Percentiles rank a stretch among this genome's conserved stretches.
Conservation (phyloP, 37 sponge, comb jelly and placozoan species). For the Amphimedon queenslandica region DNA sequence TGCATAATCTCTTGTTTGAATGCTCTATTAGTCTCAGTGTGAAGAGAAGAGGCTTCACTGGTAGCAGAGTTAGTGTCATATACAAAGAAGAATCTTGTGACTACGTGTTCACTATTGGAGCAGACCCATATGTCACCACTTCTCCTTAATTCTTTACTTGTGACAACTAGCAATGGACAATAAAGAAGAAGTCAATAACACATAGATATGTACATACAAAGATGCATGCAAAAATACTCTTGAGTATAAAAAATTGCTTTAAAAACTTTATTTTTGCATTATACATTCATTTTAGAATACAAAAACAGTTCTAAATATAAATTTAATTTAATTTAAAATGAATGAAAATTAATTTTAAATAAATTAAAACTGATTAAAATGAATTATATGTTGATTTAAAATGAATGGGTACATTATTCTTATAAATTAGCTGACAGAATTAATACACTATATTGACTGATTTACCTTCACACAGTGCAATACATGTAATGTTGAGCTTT, state of each 20-base stretch:
- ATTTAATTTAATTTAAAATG: too few species aligned
- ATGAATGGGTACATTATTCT: too few species aligned
- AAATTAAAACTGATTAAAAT: too few species aligned
- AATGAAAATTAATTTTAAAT: too few species aligned
- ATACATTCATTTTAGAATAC: too few species aligned
- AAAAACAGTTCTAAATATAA: too few species aligned
- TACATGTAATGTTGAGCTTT: slow-evolving; percentile 46
- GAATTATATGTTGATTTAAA: too few species aligned
- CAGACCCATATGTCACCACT: slow-evolving; percentile 67
- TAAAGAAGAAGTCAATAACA: neutral
- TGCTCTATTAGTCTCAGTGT: too few species aligned
- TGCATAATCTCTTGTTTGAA: slow-evolving; percentile 41
- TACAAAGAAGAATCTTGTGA: slow-evolving; percentile 85
- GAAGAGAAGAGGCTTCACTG: too few species aligned
- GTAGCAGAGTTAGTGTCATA: slow-evolving; percentile 43
- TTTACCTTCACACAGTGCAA: slow-evolving; percentile 83
- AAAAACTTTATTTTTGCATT: too few species aligned
- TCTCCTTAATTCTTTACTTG: slow-evolving; percentile 46
- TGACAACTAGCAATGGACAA: slow-evolving; percentile 29
- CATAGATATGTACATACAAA: neutral
- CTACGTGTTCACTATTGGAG: slow-evolving; percentile 68
- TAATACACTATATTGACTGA: neutral
- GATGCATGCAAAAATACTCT: neutral
- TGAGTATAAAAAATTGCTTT: too few species aligned
- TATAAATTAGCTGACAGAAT: neutral